These are phyloP conservation scores for Clostera curtula DNA, from an alignment of 2,888 invertebrate species.

Conservation along the genomic window DNA sequence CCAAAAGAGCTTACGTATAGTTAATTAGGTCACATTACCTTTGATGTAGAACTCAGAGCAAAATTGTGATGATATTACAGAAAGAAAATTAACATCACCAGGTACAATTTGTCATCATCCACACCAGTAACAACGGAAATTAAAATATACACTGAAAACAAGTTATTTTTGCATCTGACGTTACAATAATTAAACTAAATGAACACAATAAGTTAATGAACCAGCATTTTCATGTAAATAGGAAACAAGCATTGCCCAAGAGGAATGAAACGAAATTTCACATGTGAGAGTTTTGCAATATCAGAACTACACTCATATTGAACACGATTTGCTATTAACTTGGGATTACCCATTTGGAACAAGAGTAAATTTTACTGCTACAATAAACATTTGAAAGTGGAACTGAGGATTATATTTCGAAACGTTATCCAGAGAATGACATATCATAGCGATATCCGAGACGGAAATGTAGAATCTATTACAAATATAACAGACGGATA, in stretches of 20 bases:
- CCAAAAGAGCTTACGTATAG: too few species aligned
- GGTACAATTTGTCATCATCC: too few species aligned
- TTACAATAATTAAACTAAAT: too few species aligned
- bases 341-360: slow-evolving; percentile 35
- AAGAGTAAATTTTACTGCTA: slow-evolving; percentile 44
- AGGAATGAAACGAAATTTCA: slow-evolving; percentile 11
- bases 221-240: too few species aligned
- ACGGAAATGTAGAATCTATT: slow-evolving; percentile 58
- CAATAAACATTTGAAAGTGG: slow-evolving; percentile 45
- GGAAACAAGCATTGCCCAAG: slow-evolving; percentile 7
- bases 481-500: slow-evolving; percentile 57
- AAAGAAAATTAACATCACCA: too few species aligned
- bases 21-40: too few species aligned
- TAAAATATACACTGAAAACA: too few species aligned
- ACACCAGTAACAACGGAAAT: too few species aligned
- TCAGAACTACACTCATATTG: slow-evolving; percentile 13
- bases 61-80: too few species aligned
- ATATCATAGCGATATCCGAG: slow-evolving; percentile 29
- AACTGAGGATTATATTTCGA: slow-evolving; percentile 43
- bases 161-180: too few species aligned
- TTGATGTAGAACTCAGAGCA: too few species aligned
- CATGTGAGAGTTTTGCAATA: slow-evolving; percentile 8
- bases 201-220: too few species aligned
- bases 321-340: slow-evolving; percentile 22
- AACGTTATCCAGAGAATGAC: slow-evolving; percentile 43